Evolutionary conservation across 2,113 vertebrate genomes (phyloP), one percentile per base, ranked within the genome.

Genomic region (Anarrhichthys ocellatus): DNA sequence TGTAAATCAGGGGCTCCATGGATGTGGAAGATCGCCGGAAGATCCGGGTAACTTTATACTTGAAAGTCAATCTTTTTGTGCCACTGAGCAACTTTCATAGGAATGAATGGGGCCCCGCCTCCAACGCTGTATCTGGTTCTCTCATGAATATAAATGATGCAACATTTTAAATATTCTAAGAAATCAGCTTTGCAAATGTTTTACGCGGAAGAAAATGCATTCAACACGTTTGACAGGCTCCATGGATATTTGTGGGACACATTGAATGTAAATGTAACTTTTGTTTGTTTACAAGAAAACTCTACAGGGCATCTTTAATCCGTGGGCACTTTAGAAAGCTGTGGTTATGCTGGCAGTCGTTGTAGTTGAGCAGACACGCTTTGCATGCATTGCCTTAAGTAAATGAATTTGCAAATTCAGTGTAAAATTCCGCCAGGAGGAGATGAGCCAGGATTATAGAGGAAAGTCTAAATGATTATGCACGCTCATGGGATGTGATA

Each of bases 381-480:
- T 65, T 67, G 72, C 83, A 83, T 61, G 9, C 59, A 44, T 67
- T 69, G 22, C 54, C 52, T 5, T 24, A 34, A 64, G 24, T 62
- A 46, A 42, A 63, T 80, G 3, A 76, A 76, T 2, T 59, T 56
- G 54, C 52, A 73, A 40, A 67, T 74, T 69, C 10, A 65, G 46
- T 20, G 34, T 14, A 72, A 67, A 72, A 64, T 40, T 82, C 36
- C 72, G 62, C 64, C 72, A 76, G 68, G 50, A 65, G 77, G 22
- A 81, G 67, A 81, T 67, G 67, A 74, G 46, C n/a, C 27, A 78
- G 67, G 72, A 89, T 82, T 79, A 84, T 34, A 50, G 46, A 18
- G 50, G 66, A 77, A 66, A 6, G 44, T 76, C 27, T 1, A 40
- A 81, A 86, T 73, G 13, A 76, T 42, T 78, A 72, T 84, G 61